Conservation (phyloP, 1,140 invertebrate genomes). For the Aphaenogaster ashmeadi region DNA sequence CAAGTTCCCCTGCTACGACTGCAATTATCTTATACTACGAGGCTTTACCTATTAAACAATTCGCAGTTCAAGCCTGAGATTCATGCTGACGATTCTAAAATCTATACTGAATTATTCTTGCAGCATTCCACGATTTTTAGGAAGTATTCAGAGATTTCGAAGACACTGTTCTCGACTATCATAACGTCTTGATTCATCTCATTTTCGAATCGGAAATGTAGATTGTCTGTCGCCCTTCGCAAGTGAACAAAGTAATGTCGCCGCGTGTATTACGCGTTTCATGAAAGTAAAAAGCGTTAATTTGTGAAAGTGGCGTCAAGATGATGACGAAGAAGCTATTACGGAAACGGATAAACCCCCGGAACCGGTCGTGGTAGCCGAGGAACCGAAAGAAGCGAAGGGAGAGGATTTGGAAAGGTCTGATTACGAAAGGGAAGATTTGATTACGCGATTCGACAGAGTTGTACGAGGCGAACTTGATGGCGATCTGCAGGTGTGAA, state of each 20-base stretch:
- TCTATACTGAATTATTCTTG: neutral
- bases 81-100: neutral
- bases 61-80: neutral
- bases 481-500: constrained; percentile 79
- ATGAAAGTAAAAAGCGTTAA: constrained; percentile 49
- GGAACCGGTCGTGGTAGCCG: constrained; percentile 74
- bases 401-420: constrained; percentile 45
- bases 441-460: constrained; percentile 82
- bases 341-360: constrained; percentile 75
- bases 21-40: neutral
- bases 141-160: neutral
- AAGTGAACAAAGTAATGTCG: constrained; percentile 1
- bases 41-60: neutral
- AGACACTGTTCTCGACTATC: neutral
- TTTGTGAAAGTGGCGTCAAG: constrained; percentile 74
- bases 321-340: constrained; percentile 74
- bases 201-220: neutral
- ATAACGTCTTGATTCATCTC: neutral
- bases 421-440: constrained; percentile 80
- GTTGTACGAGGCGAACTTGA: constrained; percentile 79
- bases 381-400: constrained; percentile 77
- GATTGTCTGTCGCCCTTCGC: constrained; percentile 55
- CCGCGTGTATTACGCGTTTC: constrained; percentile 42
- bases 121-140: neutral
- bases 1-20: neutral